Base-by-base conservation (phyloP, 2,888 invertebrate species). In the Heterodera filipjevi region DNA sequence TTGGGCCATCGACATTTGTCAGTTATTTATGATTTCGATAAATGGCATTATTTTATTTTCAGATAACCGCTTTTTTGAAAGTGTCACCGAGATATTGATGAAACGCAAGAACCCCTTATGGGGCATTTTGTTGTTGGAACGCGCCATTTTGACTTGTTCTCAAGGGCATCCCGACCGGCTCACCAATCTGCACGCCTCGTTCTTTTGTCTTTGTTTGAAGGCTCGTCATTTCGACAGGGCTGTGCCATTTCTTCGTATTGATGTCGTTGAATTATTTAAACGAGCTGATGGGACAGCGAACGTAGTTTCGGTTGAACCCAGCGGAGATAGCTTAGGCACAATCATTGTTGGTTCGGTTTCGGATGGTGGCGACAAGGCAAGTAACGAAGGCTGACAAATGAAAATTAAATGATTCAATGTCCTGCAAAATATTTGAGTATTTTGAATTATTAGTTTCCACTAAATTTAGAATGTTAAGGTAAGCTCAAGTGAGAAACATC, bases 211-310 rank as follows among this genome's bases (percentile, higher is more conserved):
- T 19, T 81, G 83, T 35, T 64, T 81, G 46, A 75, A 76, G 46
- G 82, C 83, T 3, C 83, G 76, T 3, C 79, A 80, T 68, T 80
- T 83, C 46, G 82, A 83, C 71, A 59, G 33, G 30, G 82, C 82
- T 5, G 39, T 81, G 66, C 80, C 82, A 2, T 81, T 77, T 33
- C 46, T 81, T n/a, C 35, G 33, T 44, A 35, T 81, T 27, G 70
- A 81, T 53, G 82, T 76, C 12, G 73, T 53, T n/a, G 72, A 82
- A n/a, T 32, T 82, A 35, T 81, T 80, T 19, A 53, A 64, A 32
- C 75, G 64, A 30, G 33, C 73, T 12, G 59, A 39, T 49, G 74
- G 27, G 46, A 39, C 30, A 19, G 53, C 27, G 46, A 39, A 2
- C 32, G 32, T 0, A 39, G 32, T 14, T 27, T 44, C 73, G n/a